Percentiles rank a stretch among this genome's conserved stretches.
Conservation (phyloP, 2,113 vertebrate species). For the Perca fluviatilis region DNA sequence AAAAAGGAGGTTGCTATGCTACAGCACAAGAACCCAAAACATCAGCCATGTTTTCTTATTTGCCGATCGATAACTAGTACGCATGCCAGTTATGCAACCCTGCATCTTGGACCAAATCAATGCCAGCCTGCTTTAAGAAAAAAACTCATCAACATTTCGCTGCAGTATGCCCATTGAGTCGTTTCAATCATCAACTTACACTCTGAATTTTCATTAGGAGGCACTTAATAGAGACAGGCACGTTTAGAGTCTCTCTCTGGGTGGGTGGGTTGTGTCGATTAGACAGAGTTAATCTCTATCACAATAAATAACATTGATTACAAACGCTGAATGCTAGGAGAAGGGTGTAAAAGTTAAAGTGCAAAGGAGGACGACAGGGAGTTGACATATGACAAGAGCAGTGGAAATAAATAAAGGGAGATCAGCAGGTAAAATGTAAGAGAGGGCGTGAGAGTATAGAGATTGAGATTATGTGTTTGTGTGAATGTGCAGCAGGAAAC, state of each 20-base stretch:
- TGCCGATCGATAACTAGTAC: constrained; percentile 53
- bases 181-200: constrained; percentile 62
- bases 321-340: constrained; percentile 54
- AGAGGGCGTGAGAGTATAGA: constrained; percentile 13
- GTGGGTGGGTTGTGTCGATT: constrained; percentile 72
- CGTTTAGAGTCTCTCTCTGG: constrained; percentile 69
- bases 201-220: constrained; percentile 74
- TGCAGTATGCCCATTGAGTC: constrained; percentile 37
- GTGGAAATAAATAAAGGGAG: constrained; percentile 36
- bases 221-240: constrained; percentile 75
- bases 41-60: constrained; percentile 28
- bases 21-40: constrained; percentile 23
- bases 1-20: constrained; percentile 20
- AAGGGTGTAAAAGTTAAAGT: constrained; percentile 60
- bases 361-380: constrained; percentile 26
- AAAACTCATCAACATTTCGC: constrained; percentile 51
- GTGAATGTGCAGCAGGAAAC: constrained; percentile 5
- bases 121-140: constrained; percentile 46
- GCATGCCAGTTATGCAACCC: constrained; percentile 45
- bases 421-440: constrained; percentile 32
- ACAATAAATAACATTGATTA: constrained; percentile 81
- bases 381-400: constrained; percentile 29
- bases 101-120: constrained; percentile 63
- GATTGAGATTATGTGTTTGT: constrained; percentile 17
- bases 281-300: constrained; percentile 77